Evolutionary conservation across 1,140 invertebrate genomes (phyloP), one percentile per base, ranked within the genome.

Genomic region (Hycleus cichorii): DNA sequence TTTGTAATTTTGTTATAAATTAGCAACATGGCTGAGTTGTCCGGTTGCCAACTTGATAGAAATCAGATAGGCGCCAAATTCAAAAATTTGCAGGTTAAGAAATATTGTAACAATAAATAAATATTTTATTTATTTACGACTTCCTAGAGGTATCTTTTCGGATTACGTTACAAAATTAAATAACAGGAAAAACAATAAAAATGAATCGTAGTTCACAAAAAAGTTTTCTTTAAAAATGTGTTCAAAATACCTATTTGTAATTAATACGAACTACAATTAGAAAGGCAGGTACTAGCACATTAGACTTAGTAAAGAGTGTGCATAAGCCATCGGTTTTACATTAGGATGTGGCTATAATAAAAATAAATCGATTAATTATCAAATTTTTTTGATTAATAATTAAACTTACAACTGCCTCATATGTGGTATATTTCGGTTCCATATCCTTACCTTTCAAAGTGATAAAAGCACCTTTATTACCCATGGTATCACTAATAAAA

Each of bases 391-490:
- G 18, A 18, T 18, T 18, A 18, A 18, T 18, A 51, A 54, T 62
- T 59, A 43, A 57, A 83, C 87, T 83, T 81, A 93, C 91, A 81
- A 97, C 95, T 71, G 93, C 93, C 74, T 90, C 86, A 74, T 96
- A 99, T 10, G 89, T 87, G 47, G 86, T 92, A 78, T 89, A 97
- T 63, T 93, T 85, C 39, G 96, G 97, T 70, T 82, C 86, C 77
- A 97, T 84, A 70, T 91, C 84, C 73, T 92, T 90, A 52, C 95
- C 97, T 53, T 85, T 93, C 68, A 98, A 82, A 59, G 85, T 96
- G 69, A 99, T 97, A 77, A 95, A 98, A 67, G 97, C 95, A 72
- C 96, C 97, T 77, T 90, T 88, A 77, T 99, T 99, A 68, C 93
- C 94, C 90, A 98, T 97, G 47, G 91, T 91, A 87, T 99, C 97